Percentiles rank a stretch among this genome's conserved stretches.
phyloP scores from a whole-genome alignment of 2,797 vertebrate species.

The Acrocephalus scirpaceus region DNA sequence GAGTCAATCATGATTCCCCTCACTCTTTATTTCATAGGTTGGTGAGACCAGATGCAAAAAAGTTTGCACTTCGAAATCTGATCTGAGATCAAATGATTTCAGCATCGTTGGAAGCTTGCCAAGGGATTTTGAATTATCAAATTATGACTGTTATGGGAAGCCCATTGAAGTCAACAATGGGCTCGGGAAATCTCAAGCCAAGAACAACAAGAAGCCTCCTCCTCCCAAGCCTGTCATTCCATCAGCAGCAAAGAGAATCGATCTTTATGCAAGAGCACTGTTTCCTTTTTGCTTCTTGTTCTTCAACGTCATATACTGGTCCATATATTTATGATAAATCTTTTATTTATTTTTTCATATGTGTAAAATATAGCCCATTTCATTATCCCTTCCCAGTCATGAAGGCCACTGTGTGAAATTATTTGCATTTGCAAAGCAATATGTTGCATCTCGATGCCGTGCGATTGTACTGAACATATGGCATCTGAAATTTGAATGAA shows the following conservation, averaged over 20 bases:
- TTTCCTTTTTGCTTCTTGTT: constrained; percentile 98
- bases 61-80: constrained; percentile 98
- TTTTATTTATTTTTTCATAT: constrained; percentile 36
- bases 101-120: constrained; percentile 99
- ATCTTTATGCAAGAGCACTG: constrained; percentile 94
- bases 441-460: constrained; percentile 78
- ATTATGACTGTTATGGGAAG: constrained; percentile 99
- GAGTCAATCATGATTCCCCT: constrained; percentile 18
- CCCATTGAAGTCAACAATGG: constrained; percentile 85
- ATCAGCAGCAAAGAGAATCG: constrained; percentile 93
- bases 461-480: constrained; percentile 70
- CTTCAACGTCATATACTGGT: constrained; percentile 99
- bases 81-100: constrained; percentile 97
- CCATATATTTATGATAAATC: constrained; percentile 93
- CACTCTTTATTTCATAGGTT: constrained; percentile 82
- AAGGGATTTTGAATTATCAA: constrained; percentile 97
- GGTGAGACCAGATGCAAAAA: constrained; percentile 97
- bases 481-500: constrained; percentile 77
- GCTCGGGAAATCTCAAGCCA: constrained; percentile 88
- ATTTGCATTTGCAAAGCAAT: constrained; percentile 77
- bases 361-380: constrained; percentile 62
- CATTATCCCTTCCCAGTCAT: constrained; percentile 65
- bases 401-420: constrained; percentile 71
- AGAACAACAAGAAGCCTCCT: constrained; percentile 92
- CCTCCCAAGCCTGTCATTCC: constrained; percentile 96